Percentiles rank a stretch among this genome's conserved stretches.
Conservation (phyloP, 2,113 vertebrate species). For the Donacobius atricapilla region DNA sequence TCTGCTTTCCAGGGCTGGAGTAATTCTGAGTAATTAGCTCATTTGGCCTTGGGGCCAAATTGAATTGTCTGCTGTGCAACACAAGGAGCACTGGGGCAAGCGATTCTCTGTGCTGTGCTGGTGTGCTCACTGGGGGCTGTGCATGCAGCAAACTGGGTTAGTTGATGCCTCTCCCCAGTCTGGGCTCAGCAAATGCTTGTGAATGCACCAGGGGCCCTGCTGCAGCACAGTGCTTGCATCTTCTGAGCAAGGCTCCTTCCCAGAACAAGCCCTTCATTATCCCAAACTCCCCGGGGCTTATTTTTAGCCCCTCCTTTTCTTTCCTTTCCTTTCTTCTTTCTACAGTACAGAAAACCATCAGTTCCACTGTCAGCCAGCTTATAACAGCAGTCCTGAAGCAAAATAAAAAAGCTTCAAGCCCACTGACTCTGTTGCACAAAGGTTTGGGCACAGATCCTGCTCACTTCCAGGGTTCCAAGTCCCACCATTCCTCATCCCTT, state of each 20-base stretch:
- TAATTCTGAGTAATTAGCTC: neutral
- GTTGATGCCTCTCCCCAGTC: neutral
- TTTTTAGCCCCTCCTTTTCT: slow-evolving; percentile 34
- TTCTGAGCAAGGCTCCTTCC: neutral
- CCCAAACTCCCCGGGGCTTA: neutral
- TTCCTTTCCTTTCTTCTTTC: neutral
- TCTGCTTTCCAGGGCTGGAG: neutral
- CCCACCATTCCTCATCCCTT: neutral
- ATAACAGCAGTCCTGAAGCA: neutral
- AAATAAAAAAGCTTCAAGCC: neutral
- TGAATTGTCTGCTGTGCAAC: neutral
- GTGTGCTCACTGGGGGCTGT: neutral
- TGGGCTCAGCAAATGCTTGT: neutral
- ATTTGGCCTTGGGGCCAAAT: neutral
- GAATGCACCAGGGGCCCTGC: rapidly evolving
- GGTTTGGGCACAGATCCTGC: neutral
- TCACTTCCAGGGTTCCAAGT: neutral
- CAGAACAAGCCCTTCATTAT: neutral
- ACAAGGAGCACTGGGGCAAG: neutral
- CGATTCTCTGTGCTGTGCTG: rapidly evolving
- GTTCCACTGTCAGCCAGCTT: neutral
- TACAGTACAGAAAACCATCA: neutral
- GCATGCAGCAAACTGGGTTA: neutral
- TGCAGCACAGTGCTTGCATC: neutral
- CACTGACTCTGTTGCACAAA: neutral